A percentile compares a stretch with the other conserved stretches of the same genome.
phyloP scores from a whole-genome alignment of 2,888 invertebrate species.

The Macaria liturata region DNA sequence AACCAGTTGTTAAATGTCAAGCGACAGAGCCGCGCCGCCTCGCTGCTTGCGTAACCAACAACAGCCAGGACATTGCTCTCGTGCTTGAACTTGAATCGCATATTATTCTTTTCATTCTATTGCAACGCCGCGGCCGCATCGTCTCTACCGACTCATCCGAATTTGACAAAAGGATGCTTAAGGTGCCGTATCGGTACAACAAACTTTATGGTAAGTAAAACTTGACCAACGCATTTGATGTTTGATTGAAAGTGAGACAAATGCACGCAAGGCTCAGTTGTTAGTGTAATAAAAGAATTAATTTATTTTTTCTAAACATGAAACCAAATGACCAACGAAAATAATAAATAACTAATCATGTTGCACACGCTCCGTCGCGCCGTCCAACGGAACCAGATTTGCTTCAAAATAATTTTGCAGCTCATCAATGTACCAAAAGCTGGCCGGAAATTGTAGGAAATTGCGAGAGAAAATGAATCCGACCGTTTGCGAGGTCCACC shows the following conservation, averaged over 20 bases:
- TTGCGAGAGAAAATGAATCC: conserved; percentile 82
- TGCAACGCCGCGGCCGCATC: too few relatives aligned
- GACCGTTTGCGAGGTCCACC: conserved; percentile 67
- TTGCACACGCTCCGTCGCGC: conserved; percentile 1
- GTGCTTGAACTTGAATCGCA: conserved; percentile 64
- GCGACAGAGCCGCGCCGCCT: conserved; percentile 34
- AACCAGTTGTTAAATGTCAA: conserved; percentile 42
- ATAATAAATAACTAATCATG: too few relatives aligned
- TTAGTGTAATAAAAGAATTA: too few relatives aligned
- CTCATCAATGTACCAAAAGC: conserved; percentile 70
- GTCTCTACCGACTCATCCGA: too few relatives aligned
- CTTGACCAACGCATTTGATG: too few relatives aligned
- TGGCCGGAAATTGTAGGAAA: conserved; percentile 83
- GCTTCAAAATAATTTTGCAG: conserved; percentile 71
- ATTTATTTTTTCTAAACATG: too few relatives aligned
- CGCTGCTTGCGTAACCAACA: conserved; percentile 60
- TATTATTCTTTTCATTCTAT: neutral
- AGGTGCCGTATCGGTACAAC: too few relatives aligned
- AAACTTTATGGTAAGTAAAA: too few relatives aligned
- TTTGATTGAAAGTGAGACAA: too few relatives aligned
- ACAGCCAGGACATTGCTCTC: conserved; percentile 70
- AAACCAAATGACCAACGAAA: neutral
- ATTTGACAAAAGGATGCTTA: too few relatives aligned
- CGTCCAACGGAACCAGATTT: conserved; percentile 22
- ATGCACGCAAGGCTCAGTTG: too few relatives aligned